Conservation (phyloP, 2,888 invertebrate genomes). For the Pyrgus malvae region DNA sequence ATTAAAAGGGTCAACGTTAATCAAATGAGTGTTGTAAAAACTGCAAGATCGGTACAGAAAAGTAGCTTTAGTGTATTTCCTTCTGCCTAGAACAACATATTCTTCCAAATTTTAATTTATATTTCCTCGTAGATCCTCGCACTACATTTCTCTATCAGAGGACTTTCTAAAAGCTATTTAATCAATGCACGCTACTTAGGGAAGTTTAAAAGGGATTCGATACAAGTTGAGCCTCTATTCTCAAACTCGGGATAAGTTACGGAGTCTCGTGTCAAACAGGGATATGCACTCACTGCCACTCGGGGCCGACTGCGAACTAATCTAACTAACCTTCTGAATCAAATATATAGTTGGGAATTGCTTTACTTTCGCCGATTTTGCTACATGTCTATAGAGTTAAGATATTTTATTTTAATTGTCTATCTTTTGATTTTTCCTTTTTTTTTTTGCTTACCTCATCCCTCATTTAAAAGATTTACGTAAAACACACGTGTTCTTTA, state of each 20-base stretch:
- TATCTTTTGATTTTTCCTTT: too few species aligned
- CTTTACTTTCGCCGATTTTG: constrained; percentile 2
- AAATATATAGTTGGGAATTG: constrained; percentile 30
- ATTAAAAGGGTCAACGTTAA: too few species aligned
- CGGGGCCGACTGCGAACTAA: constrained; percentile 54
- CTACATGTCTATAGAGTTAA: neutral
- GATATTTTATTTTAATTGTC: too few species aligned
- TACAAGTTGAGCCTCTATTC: constrained; percentile 47
- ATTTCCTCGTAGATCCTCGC: neutral
- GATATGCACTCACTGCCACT: constrained; percentile 66
- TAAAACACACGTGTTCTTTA: too few species aligned
- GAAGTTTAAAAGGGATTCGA: constrained; percentile 42
- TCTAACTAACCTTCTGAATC: constrained; percentile 51
- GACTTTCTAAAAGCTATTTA: constrained; percentile 16
- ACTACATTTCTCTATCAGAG: neutral
- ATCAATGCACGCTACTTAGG: constrained; percentile 24
- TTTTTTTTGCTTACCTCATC: too few species aligned
- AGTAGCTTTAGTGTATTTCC: too few species aligned
- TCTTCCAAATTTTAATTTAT: too few species aligned
- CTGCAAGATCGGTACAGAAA: too few species aligned
- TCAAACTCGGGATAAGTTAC: constrained; percentile 63
- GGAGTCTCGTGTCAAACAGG: constrained; percentile 72
- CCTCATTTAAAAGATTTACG: too few species aligned
- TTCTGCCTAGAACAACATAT: too few species aligned
- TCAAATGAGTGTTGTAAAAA: too few species aligned